Conservation (phyloP, 2,113 vertebrate genomes). For the Peucedramus taeniatus region DNA sequence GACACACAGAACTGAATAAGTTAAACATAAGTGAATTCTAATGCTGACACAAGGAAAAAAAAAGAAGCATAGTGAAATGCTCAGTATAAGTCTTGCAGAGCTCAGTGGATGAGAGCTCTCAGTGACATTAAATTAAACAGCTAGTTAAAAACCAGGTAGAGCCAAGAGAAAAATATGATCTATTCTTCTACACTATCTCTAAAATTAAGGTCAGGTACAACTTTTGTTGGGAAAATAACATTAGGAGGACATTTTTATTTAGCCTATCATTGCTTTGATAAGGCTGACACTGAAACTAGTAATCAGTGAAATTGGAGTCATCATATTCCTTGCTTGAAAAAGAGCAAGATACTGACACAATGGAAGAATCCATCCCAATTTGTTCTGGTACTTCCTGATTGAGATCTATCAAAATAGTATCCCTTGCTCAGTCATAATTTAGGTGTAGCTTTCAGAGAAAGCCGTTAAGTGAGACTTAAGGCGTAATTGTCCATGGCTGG, state of each 20-base stretch:
- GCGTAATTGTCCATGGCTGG: conserved; percentile 32
- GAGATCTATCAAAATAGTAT: conserved; percentile 45
- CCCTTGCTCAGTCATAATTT: conserved; percentile 57
- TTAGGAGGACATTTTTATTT: conserved; percentile 64
- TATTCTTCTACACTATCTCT: conserved; percentile 32
- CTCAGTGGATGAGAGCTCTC: conserved; percentile 37
- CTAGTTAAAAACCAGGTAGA: conserved; percentile 40
- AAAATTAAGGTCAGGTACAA: conserved; percentile 52
- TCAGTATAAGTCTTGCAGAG: conserved; percentile 16
- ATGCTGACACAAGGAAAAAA: neutral
- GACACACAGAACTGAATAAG: neutral
- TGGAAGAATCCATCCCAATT: conserved; percentile 57
- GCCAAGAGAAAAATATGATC: conserved; percentile 42
- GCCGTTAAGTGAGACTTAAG: neutral
- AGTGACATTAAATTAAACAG: conserved; percentile 64
- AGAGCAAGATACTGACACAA: conserved; percentile 45
- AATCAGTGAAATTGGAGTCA: conserved; percentile 71
- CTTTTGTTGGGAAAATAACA: conserved; percentile 72
- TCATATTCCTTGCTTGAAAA: conserved; percentile 67
- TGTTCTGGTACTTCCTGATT: conserved; percentile 63
- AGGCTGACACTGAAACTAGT: conserved; percentile 68
- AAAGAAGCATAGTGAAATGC: neutral
- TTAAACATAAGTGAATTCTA: conserved; percentile 42
- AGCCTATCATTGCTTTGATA: conserved; percentile 66
- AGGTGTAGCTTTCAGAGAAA: conserved; percentile 58